Conservation (phyloP, 2,888 invertebrate species). For the Drosophila kambysellisi region DNA sequence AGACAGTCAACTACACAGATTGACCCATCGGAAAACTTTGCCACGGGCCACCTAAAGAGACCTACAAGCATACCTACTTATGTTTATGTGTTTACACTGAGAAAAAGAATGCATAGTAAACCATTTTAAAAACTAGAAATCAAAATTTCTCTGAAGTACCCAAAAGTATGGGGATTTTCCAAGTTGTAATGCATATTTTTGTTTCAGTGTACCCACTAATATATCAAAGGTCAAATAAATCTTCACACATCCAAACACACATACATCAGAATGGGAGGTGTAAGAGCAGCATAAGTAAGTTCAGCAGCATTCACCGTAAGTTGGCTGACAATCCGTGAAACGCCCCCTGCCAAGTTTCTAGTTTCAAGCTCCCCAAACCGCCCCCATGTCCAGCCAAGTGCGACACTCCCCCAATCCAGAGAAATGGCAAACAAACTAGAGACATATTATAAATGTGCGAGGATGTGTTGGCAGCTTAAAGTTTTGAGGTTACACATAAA, state of each 20-base stretch:
- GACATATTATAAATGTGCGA: slow-evolving; percentile 36
- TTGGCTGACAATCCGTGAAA: slow-evolving; percentile 61
- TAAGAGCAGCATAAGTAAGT: slow-evolving; percentile 41
- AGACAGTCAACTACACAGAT: slow-evolving; percentile 28
- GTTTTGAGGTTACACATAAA: slow-evolving; percentile 74
- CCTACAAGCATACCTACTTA: slow-evolving; percentile 21
- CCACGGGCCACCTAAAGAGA: slow-evolving; percentile 61
- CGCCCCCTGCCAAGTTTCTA: slow-evolving; percentile 32
- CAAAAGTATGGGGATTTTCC: not conserved
- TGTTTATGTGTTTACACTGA: slow-evolving; percentile 17
- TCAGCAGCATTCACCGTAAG: slow-evolving; percentile 58
- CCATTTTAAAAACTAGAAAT: not conserved
- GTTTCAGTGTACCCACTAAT: slow-evolving; percentile 47
- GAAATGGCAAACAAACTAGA: slow-evolving; percentile 36
- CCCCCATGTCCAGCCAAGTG: slow-evolving; percentile 26
- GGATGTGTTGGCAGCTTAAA: slow-evolving; percentile 62
- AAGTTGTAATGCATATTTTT: not conserved
- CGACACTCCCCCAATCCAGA: slow-evolving; percentile 39
- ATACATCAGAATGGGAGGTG: slow-evolving; percentile 27
- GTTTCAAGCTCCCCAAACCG: slow-evolving; percentile 1
- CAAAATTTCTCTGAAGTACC: too few relatives aligned
- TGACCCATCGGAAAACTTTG: slow-evolving; percentile 43
- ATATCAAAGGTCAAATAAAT: slow-evolving; percentile 83
- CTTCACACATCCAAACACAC: slow-evolving; percentile 48
- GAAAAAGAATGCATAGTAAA: not conserved